Conservation (phyloP, 2,888 invertebrate genomes). For the Eumerus sabulonum region DNA sequence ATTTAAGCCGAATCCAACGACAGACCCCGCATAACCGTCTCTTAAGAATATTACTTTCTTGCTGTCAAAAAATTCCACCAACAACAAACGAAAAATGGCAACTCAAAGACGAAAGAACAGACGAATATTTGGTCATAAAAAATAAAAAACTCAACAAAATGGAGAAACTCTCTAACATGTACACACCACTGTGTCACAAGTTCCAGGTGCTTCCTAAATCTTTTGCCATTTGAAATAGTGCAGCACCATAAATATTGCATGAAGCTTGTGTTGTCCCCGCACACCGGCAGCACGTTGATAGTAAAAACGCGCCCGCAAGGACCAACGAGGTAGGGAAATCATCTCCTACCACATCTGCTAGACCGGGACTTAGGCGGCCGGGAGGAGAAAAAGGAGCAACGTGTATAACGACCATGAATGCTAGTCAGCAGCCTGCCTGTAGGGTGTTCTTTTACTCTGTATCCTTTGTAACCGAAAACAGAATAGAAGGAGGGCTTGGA, state of each 20-base stretch:
- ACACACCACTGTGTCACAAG: constrained; percentile 58
- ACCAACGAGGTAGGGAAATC: constrained; percentile 45
- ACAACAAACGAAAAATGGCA: constrained; percentile 31
- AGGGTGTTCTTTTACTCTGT: constrained; percentile 42
- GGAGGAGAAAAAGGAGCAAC: constrained; percentile 54
- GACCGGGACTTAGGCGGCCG: constrained; percentile 32
- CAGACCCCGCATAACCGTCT: constrained; percentile 27
- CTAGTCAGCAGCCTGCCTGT: constrained; percentile 23
- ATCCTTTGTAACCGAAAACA: constrained; percentile 32
- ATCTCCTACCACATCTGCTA: constrained; percentile 5
- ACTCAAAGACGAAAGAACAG: too few relatives aligned
- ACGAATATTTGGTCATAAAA: background rate
- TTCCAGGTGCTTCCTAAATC: constrained; percentile 68
- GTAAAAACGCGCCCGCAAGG: constrained; percentile 45
- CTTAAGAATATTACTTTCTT: constrained; percentile 55
- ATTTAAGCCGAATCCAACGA: constrained; percentile 42
- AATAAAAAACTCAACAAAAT: constrained; percentile 6
- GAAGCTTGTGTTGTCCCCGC: constrained; percentile 15
- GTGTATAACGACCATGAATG: constrained; percentile 56
- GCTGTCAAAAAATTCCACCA: constrained; percentile 37
- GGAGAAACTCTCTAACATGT: background rate
- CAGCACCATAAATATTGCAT: constrained; percentile 59
- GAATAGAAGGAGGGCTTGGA: constrained; percentile 7
- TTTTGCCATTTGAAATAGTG: constrained; percentile 66
- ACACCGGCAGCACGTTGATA: constrained; percentile 31